Evolutionary conservation across 2,113 vertebrate species (phyloP).

Genomic region (Kryptolebias marmoratus): DNA sequence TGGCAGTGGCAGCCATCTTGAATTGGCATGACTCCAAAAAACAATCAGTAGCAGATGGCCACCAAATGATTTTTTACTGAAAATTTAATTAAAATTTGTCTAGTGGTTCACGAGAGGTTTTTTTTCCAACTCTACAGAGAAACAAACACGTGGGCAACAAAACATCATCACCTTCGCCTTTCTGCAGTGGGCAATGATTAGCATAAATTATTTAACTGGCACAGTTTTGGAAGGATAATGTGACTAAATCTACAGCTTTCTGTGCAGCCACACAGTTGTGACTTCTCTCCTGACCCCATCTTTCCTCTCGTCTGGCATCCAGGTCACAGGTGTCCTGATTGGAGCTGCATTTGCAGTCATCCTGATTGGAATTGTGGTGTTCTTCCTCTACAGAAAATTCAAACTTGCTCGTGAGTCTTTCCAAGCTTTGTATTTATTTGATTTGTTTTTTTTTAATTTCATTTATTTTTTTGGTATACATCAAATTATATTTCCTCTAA

Average conservation of each 20-base stretch:
- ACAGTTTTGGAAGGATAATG: slow-evolving; percentile 5
- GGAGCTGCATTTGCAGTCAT: slow-evolving; percentile 83
- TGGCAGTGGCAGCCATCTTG: no score
- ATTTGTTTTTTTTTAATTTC: neutral
- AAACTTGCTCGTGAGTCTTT: slow-evolving; percentile 83
- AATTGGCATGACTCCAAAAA: no score
- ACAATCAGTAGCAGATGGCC: no score
- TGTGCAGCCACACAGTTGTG: neutral
- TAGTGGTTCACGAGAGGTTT: no score
- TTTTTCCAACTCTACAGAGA: no score
- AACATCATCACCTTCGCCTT: no score
- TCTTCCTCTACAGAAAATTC: slow-evolving; percentile 85
- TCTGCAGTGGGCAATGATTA: no score
- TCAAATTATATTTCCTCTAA: neutral
- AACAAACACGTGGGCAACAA: no score
- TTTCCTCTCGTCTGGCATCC: slow-evolving; percentile 39
- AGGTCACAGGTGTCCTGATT: slow-evolving; percentile 89
- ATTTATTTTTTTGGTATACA: neutral
- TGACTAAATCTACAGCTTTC: neutral
- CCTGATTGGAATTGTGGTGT: slow-evolving; percentile 81
- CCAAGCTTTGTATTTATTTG: neutral
- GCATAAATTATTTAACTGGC: neutral
- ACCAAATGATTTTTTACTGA: no score
- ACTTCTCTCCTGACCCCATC: neutral
- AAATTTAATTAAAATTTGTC: no score